Conservation (phyloP, 2,797 vertebrate genomes). For the Propithecus deckenii region DNA sequence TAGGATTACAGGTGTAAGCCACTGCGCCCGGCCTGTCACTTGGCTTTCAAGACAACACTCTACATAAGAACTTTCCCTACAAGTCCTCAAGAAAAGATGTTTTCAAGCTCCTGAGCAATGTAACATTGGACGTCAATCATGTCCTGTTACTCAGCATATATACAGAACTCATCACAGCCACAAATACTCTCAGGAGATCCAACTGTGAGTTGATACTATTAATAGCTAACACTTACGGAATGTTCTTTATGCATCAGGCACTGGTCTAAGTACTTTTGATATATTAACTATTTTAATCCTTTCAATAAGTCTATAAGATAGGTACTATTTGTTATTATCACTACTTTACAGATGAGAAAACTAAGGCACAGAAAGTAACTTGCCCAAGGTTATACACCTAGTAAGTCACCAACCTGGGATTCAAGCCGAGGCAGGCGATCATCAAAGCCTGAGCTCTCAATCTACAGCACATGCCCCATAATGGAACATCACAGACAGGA, state of each 20-base stretch:
- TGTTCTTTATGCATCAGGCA: neutral
- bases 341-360: constrained; percentile 38
- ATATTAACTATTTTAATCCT: constrained; percentile 26
- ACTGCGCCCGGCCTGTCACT: neutral
- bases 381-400: neutral
- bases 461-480: neutral
- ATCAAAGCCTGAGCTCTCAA: constrained; percentile 35
- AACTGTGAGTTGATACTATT: constrained; percentile 42
- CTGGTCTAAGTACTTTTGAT: constrained; percentile 4
- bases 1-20: too few species aligned
- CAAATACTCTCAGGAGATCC: constrained; percentile 36
- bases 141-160: constrained; percentile 29
- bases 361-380: constrained; percentile 12
- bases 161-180: constrained; percentile 1
- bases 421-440: neutral
- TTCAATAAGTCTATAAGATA: neutral
- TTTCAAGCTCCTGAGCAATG: constrained; percentile 24
- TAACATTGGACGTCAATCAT: constrained; percentile 2
- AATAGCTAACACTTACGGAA: constrained; percentile 54
- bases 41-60: constrained; percentile 30
- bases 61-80: neutral
- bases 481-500: neutral
- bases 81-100: neutral
- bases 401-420: neutral
- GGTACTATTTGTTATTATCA: neutral